Base-by-base conservation (phyloP, 2,888 invertebrate species). In the Cantharis rustica region DNA sequence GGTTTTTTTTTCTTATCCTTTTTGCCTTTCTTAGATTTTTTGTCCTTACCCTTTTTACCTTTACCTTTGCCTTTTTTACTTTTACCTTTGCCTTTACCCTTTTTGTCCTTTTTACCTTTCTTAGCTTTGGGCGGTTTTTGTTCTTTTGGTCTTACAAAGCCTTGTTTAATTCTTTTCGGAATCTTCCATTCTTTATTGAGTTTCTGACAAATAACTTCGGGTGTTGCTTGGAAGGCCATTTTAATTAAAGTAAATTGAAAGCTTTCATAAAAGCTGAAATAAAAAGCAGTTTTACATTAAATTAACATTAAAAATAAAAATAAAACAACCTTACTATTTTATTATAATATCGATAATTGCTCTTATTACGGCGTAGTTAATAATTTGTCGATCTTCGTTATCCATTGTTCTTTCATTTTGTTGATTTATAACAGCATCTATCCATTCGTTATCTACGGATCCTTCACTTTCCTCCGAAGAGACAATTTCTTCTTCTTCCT, bases 311-410 rank as follows among this genome's bases (percentile, higher is more conserved):
- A 68, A 23, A 0, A 64, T 20, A 11, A 2, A 63, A 17, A 68
- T 13, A 7, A 47, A 69, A 74, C 61, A 11, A 61, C 81, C 86
- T 85, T 83, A 88, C 86, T 87, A 87, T 77, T 88, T 87, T 80
- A 86, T 85, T 61, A 87, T 82, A 75, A 87, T 86, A 77, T 88
- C 84, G 71, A 87, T 86, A 20, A 88, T 85, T 9, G 86, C 86
- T 76, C 86, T 80, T 15, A 87, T 75, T 1, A 85, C 83, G 17
- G 86, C 86, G 72, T 84, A 84, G 76, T 86, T 86, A 15, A 86
- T 70, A 71, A 86, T 85, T 20, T 83, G 79, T 23, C 80, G 80
- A 71, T 84, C 82, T 64, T 84, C 81, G 11, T 73, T 23, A n/a
- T 79, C 71, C 27, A 79, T 62, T 2, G 80, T 80, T 10, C 77